Percentiles rank a stretch among this genome's conserved stretches.
Conservation (phyloP, 64 coral and sea anemone species). For the Actinia tenebrosa region DNA sequence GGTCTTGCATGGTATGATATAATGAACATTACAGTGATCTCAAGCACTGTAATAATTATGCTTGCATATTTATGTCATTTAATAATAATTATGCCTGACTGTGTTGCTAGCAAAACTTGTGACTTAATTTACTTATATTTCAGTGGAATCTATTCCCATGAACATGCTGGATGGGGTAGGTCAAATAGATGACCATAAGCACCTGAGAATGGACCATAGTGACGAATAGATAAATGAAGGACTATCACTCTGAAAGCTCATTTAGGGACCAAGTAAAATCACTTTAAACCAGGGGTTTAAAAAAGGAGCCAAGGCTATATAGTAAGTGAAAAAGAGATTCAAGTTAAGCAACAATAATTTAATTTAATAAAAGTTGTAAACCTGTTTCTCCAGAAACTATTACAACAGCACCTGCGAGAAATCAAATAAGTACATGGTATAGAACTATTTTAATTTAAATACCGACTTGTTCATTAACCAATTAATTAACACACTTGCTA, state of each 20-base stretch:
- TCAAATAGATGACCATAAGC: slow-evolving; percentile 9
- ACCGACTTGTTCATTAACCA: neutral
- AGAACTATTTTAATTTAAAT: neutral
- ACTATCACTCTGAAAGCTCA: neutral
- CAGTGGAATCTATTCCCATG: slow-evolving; percentile 7
- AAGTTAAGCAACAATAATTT: neutral
- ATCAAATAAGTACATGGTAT: neutral
- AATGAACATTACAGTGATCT: too few relatives aligned
- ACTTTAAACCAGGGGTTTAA: too few relatives aligned
- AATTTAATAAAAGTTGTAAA: neutral
- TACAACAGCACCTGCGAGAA: neutral
- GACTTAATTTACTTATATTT: neutral
- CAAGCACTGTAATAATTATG: too few relatives aligned
- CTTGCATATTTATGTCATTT: too few relatives aligned
- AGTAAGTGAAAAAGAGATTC: neutral
- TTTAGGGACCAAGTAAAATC: too few relatives aligned
- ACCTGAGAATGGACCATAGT: slow-evolving; percentile 13
- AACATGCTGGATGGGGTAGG: slow-evolving; percentile 21
- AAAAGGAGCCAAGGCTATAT: too few relatives aligned
- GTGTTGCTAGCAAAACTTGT: neutral
- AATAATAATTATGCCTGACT: too few relatives aligned
- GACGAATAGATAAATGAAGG: neutral
- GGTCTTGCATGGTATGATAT: too few relatives aligned
- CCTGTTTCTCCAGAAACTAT: neutral
- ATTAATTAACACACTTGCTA: neutral